A percentile compares a stretch with the other conserved stretches of the same genome.
These are phyloP conservation scores for Acanthosepion esculentum DNA, from an alignment of 2,888 invertebrate genomes.

Conservation along the genomic window DNA sequence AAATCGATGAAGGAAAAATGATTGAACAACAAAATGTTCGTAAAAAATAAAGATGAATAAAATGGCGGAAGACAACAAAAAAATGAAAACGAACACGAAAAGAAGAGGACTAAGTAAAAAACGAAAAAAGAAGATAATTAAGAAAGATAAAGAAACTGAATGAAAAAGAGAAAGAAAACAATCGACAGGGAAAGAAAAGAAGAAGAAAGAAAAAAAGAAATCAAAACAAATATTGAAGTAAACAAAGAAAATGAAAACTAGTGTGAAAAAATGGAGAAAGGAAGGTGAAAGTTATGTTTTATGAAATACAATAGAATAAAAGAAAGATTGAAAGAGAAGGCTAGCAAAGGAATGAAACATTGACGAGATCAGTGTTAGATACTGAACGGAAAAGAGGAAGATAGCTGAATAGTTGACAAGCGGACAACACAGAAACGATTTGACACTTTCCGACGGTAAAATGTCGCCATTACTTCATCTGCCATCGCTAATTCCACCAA, in stretches of 20 bases:
- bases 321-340: neutral
- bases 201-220: neutral
- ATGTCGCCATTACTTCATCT: neutral
- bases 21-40: neutral
- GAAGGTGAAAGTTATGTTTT: neutral
- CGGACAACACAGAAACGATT: neutral
- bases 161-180: neutral
- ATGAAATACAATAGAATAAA: neutral
- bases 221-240: neutral
- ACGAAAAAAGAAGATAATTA: neutral
- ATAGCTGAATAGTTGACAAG: neutral
- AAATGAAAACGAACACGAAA: neutral
- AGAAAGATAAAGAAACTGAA: neutral
- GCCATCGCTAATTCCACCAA: neutral
- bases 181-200: neutral
- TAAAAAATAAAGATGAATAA: too few relatives aligned
- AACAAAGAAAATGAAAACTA: neutral
- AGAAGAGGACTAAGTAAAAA: neutral
- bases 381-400: neutral
- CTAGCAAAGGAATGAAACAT: neutral
- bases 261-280: neutral
- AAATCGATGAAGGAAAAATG: neutral
- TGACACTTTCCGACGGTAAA: neutral
- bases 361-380: neutral
- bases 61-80: too few relatives aligned